Evolutionary conservation across 2,797 vertebrate genomes (phyloP).

Genomic region (Pseudopleuronectes americanus): DNA sequence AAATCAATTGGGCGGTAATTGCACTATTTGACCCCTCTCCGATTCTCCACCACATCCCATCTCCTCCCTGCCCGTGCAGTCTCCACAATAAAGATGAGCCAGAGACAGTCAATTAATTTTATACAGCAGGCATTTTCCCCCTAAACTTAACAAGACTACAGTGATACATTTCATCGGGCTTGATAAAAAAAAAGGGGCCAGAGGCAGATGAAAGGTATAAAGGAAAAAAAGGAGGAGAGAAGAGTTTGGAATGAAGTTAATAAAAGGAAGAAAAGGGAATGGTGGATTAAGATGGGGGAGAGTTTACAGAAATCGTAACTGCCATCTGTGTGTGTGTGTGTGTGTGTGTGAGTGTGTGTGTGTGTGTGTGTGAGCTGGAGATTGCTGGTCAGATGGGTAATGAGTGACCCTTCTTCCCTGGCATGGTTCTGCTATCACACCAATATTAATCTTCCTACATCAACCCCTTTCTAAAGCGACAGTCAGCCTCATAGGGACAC

Average conservation of each 20-base stretch:
- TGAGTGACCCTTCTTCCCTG: constrained; percentile 77
- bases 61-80: constrained; percentile 59
- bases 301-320: constrained; percentile 51
- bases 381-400: constrained; percentile 77
- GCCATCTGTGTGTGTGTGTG: constrained; percentile 37
- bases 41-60: constrained; percentile 66
- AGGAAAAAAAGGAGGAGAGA: constrained; percentile 44
- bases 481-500: constrained; percentile 67
- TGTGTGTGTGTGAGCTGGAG: constrained; percentile 21
- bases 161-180: constrained; percentile 46
- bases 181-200: constrained; percentile 29
- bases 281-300: constrained; percentile 25
- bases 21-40: constrained; percentile 79
- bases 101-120: constrained; percentile 63
- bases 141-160: constrained; percentile 45
- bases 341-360: too few species aligned
- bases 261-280: constrained; percentile 44
- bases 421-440: constrained; percentile 73
- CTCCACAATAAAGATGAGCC: constrained; percentile 61
- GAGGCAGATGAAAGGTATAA: constrained; percentile 40
- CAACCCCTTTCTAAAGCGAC: constrained; percentile 68
- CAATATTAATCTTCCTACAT: constrained; percentile 82
- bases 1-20: constrained; percentile 85
- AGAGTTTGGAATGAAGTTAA: constrained; percentile 33
- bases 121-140: constrained; percentile 41